phyloP scores from a whole-genome alignment of 2,113 vertebrate genomes.

The Pseudonaja textilis region DNA sequence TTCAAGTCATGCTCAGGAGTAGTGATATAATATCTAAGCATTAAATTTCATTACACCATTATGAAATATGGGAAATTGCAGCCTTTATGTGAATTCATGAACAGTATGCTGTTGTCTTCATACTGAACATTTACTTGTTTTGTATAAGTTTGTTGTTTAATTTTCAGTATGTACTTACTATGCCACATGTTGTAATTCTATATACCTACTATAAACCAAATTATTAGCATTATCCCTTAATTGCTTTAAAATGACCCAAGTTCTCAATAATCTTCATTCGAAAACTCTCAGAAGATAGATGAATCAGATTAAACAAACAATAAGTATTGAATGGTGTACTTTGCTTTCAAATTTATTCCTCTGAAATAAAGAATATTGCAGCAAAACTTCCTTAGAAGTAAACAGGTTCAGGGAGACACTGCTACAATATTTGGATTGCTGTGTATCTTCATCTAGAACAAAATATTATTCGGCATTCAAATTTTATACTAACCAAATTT shows the following conservation, averaged over 20 bases:
- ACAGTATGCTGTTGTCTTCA: neutral
- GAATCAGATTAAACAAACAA: neutral
- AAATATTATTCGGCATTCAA: neutral
- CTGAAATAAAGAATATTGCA: neutral
- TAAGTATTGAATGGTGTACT: neutral
- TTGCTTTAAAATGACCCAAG: neutral
- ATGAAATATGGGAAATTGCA: neutral
- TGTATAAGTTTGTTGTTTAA: neutral
- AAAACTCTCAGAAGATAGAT: neutral
- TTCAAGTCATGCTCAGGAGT: neutral
- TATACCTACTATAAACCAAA: neutral
- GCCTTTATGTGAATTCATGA: neutral
- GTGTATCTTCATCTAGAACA: neutral
- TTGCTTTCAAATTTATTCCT: neutral
- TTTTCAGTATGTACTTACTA: neutral
- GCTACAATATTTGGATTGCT: neutral
- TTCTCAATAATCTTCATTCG: neutral
- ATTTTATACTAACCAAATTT: neutral
- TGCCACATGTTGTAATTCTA: neutral
- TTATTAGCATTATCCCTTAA: neutral
- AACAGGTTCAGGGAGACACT: neutral
- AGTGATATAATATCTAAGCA: neutral
- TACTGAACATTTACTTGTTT: neutral
- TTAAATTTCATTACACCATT: neutral
- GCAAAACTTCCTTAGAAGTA: neutral